A percentile compares a stretch with the other conserved stretches of the same genome.
Conservation (phyloP, 1,140 invertebrate genomes). For the Cotesia vestalis region DNA sequence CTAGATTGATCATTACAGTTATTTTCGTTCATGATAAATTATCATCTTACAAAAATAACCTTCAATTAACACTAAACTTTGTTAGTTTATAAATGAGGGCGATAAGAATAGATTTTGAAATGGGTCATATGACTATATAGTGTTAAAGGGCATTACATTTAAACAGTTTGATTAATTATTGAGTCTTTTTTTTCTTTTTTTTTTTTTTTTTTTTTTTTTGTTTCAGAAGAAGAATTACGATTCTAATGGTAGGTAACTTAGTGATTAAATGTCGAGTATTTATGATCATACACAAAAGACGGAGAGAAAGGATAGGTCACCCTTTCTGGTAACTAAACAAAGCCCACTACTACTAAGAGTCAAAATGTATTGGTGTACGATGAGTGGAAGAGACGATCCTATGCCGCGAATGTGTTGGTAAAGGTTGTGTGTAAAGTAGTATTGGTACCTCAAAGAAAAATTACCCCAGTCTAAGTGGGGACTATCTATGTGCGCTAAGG, state of each 20-base stretch:
- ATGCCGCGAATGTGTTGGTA: conserved; percentile 35
- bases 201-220: neutral
- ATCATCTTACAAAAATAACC: too few species aligned
- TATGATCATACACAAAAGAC: conserved; percentile 55
- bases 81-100: too few species aligned
- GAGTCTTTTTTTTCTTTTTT: neutral
- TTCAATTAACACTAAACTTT: too few species aligned
- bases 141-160: too few species aligned
- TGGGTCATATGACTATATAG: too few species aligned
- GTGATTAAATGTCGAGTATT: neutral
- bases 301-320: conserved; percentile 50
- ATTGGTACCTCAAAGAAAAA: conserved; percentile 60
- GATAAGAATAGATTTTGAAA: too few species aligned
- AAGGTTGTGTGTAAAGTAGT: conserved; percentile 45
- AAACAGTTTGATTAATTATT: neutral
- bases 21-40: too few species aligned
- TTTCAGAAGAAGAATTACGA: neutral
- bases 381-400: conserved; percentile 41
- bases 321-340: conserved; percentile 47
- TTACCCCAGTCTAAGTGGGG: conserved; percentile 39
- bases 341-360: conserved; percentile 47
- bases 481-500: conserved; percentile 50
- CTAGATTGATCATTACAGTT: too few species aligned
- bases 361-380: conserved; percentile 38
- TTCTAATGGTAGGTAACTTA: neutral